Conservation (phyloP, 2,797 vertebrate genomes). For the Dromococcyx pavoninus region DNA sequence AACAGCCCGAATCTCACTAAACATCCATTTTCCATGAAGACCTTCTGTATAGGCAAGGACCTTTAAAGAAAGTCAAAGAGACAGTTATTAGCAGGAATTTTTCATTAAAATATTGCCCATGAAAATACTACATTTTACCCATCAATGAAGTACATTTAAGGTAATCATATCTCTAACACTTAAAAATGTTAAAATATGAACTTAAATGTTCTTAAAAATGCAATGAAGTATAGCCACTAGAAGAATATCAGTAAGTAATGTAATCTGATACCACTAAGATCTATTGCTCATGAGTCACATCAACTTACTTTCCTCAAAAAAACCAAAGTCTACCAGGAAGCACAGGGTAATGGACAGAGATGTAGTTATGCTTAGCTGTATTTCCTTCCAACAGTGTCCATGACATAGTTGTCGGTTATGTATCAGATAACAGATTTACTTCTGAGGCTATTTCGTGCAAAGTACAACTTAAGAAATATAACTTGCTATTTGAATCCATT, state of each 20-base stretch:
- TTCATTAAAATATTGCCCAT: not conserved
- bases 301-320: not conserved
- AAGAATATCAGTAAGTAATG: not conserved
- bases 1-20: constrained; percentile 97
- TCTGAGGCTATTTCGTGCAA: not conserved
- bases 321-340: not conserved
- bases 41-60: constrained; percentile 94
- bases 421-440: not conserved
- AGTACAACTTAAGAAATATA: not conserved
- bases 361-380: not conserved
- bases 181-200: not conserved
- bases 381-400: not conserved
- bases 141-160: not conserved
- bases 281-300: not conserved
- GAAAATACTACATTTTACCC: not conserved
- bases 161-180: not conserved
- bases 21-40: constrained; percentile 99
- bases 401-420: not conserved
- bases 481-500: not conserved
- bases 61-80: constrained; percentile 69
- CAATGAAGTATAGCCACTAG: not conserved
- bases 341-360: not conserved
- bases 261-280: not conserved
- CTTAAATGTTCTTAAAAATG: not conserved
- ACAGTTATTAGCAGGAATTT: not conserved